phyloP scores from a whole-genome alignment of 2,797 vertebrate species.

The Melanitta fusca region DNA sequence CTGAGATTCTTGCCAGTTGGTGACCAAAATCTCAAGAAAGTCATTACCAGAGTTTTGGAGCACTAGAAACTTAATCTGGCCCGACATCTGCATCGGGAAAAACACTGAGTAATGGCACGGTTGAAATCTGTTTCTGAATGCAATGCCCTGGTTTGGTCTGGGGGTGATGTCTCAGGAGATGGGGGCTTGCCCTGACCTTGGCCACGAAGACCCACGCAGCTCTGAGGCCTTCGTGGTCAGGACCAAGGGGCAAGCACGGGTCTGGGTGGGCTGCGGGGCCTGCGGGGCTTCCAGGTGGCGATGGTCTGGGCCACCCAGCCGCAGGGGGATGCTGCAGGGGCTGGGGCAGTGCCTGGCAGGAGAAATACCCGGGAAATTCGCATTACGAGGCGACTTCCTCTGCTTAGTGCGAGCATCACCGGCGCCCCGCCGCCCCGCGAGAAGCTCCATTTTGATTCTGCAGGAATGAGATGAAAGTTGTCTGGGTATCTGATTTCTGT shows the following conservation, averaged over 20 bases:
- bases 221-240: background rate
- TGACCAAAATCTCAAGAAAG: background rate
- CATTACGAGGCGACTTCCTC: conserved; percentile 42
- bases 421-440: conserved; percentile 18
- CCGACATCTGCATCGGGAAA: background rate
- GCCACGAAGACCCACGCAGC: background rate
- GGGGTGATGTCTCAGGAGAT: background rate
- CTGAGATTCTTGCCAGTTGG: background rate
- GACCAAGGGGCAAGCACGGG: background rate
- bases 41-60: background rate
- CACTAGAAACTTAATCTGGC: background rate
- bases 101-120: background rate
- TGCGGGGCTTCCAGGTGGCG: fast-evolving
- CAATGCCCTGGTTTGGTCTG: background rate
- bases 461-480: conserved; percentile 71
- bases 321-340: background rate
- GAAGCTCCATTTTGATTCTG: conserved; percentile 68
- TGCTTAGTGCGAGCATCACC: background rate
- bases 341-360: background rate
- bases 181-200: fast-evolving
- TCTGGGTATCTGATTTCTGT: conserved; percentile 70
- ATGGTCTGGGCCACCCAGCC: background rate
- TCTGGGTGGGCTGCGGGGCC: background rate
- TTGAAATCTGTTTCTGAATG: background rate
- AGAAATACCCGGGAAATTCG: conserved; percentile 36